Base-by-base conservation (phyloP, 53 echinoderm and acorn worm genomes). In the Stichopus horrens region DNA sequence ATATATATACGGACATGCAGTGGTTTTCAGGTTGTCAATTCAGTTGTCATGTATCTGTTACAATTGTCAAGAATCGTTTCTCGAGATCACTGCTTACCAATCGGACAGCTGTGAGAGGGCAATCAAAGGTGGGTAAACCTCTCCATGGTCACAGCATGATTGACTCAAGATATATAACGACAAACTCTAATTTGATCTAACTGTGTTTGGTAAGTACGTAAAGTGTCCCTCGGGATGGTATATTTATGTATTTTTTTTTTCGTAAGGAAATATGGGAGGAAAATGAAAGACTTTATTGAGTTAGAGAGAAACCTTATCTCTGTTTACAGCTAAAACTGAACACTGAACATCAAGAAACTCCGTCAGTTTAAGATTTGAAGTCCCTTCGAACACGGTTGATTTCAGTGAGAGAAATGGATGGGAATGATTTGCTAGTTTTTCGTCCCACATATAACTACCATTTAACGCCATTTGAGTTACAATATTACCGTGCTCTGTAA, bases 71-170 rank as follows among this genome's bases (percentile, higher is more conserved):
- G 21, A 71, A 6, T 20, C 18, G 71, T 71, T 71, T 71, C 71
- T 18, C 71, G 71, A 71, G n/a, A 16, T 71, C 71, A n/a, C 19
- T 18, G 71, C 71, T 16, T n/a, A 71, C 71, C 71, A 18, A 18
- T 71, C 71, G 16, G 19, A 71, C 71, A 71, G 71, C 71, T 71
- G 37, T 37, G 71, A 71, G 71, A 71, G 71, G 18, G 71, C 71
- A 71, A 18, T 71, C 16, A 6, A 71, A 71, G 14, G 16, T 71
- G 71, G 18, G 19, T 13, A 71, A 71, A 71, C 4, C 14, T 20
- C 71, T n/a, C n/a, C 71, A 71, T 71, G 71, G 71, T n/a, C 19
- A 71, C 14, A 7, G n/a, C 7, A 68, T n/a, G 71, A 13, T 71
- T 71, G 19, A 71, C 18, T 59, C 11, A 9, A 59, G 59, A 0